Base-by-base conservation (phyloP, 2,113 vertebrate genomes). In the Pangasianodon gigas region DNA sequence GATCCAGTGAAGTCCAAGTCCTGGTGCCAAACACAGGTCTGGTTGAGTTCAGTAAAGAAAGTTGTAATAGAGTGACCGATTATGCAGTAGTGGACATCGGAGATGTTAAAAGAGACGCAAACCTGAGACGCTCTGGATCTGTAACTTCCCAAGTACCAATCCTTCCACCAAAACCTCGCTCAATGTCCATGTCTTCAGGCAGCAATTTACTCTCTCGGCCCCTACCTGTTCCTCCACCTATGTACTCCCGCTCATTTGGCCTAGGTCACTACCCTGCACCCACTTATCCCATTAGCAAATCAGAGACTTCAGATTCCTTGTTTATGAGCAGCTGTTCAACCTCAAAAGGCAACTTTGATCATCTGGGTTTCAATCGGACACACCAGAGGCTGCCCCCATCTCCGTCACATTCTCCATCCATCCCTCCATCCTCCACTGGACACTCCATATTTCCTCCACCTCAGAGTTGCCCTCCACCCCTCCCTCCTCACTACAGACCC, bases 121-220 rank as follows among this genome's bases (percentile, higher is more conserved):
- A 69, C 52, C 75, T 89, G 44, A 92, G 44, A 71, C 82, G 93
- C 93, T 0, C 95, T 92, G 90, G 94, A 88, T 92, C 96, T 87
- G 87, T 92, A 24, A 84, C 79, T 56, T 91, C 91, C 77, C 94
- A 95, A 91, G 95, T 95, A 29, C 96, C 96, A 0, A 92, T 97
- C 75, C 97, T 97, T 91, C 97, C 97, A 90, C 96, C 97, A 0
- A 96, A 96, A 87, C 95, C 95, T 85, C 94, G 95, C 44, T 96
- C 96, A 6, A 93, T 96, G 94, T 96, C 96, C 37, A 93, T 94
- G 94, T 95, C 96, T n/a, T 95, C 95, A 74, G 93, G 95, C 81
- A 95, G 93, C 75, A 91, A 94, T 89, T 92, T 96, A 85, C 92
- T 95, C 92, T 94, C 95, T 0, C 94, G 96, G 71, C 95, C 96